Conservation (phyloP, 1,140 invertebrate genomes). For the Ooceraea biroi region DNA sequence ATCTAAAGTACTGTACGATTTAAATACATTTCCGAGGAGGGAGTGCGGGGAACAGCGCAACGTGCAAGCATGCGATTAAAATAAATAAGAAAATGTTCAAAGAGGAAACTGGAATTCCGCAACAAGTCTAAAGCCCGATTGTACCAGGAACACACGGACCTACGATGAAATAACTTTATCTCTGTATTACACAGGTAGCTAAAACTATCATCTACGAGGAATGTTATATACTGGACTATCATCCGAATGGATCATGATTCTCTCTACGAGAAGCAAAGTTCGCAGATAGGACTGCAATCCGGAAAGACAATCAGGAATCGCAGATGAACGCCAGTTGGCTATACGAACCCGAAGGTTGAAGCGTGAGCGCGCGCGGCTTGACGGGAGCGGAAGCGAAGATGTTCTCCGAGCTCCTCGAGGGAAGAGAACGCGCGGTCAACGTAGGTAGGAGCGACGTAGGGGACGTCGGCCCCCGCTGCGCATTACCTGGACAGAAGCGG, state of each 20-base stretch:
- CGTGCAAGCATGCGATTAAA: not conserved
- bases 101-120: too few species aligned
- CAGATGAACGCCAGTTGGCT: not conserved
- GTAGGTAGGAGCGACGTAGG: not conserved
- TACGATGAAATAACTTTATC: not conserved
- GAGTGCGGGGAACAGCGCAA: not conserved
- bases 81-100: not conserved
- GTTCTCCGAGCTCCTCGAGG: not conserved
- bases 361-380: not conserved
- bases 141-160: not conserved
- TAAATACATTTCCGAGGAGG: not conserved
- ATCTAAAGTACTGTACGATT: not conserved
- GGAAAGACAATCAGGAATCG: not conserved
- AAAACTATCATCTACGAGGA: not conserved
- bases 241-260: not conserved
- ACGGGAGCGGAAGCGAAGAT: not conserved
- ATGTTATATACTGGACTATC: not conserved
- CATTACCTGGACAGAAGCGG: conserved; percentile 39
- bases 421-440: not conserved
- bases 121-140: not conserved
- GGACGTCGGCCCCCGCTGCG: conserved; percentile 12
- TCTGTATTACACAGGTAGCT: too few species aligned
- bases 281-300: not conserved
- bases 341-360: conserved; percentile 1
- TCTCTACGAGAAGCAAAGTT: not conserved